Base-by-base conservation (phyloP, 2,888 invertebrate genomes). In the Campoplex nolae region DNA sequence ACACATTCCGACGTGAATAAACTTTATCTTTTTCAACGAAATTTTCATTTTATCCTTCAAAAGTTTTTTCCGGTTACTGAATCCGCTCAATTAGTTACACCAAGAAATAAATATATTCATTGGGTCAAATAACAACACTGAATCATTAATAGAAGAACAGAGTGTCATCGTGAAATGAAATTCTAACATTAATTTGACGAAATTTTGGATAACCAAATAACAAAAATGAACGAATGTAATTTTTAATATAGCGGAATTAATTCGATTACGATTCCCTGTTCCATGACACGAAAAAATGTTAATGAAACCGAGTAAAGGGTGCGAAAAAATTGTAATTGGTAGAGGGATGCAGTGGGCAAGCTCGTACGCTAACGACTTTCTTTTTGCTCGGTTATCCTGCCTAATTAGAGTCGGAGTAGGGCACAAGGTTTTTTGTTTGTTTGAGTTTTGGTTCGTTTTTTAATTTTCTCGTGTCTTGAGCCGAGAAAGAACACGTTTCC, bases 371-470 rank as follows among this genome's bases (percentile, higher is more conserved):
- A 81, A 86, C 67, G 83, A 68, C 51, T 38, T 80, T 38, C 48
- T 86, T 86, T 73, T 80, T 62, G 71, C 51, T 65, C 67, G 23
- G 28, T 68, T 67, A 48, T 13, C 68, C 38, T 56, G 75, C 16
- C 80, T 83, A 83, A 86, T 86, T 86, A 76, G 56, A 80, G 79
- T 77, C 76, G 58, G 54, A 76, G 71, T 23, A 9, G n/a, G 28
- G 56, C 58, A 11, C 54, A 42, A 71, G 54, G 48, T 76, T 67
- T 65, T 76, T 75, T 80, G 8, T 76, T 75, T 80, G 8, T 42
- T 42, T 42, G 7, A 42, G 42, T 9, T 42, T 7, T 42, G 42
- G 8, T 42, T 9, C 38, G 3, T 58, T 58, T 13, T 32, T 13
- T 67, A 28, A 13, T 68, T 75, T 56, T 45, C 74, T 28, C 65